Evolutionary conservation across 2,888 invertebrate genomes (phyloP), one percentile per base, ranked within the genome.

Genomic region (Hypsopygia costalis): DNA sequence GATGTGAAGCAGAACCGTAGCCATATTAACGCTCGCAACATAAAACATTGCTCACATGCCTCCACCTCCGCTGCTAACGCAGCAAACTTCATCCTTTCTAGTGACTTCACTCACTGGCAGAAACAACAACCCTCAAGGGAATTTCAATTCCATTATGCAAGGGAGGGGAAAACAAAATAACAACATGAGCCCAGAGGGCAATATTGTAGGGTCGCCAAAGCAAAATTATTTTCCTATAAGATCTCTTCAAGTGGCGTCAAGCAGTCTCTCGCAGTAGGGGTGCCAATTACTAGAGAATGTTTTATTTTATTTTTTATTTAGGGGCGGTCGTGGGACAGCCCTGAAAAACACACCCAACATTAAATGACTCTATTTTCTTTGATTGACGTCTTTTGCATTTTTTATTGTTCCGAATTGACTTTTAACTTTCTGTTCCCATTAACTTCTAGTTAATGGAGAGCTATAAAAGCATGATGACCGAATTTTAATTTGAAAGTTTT

Each of bases 241-340:
- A 85, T 81, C 80, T 80, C 69, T 72, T 80, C 70, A 81, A 80
- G 78, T 72, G 81, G 73, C 75, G 77, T 79, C 85, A 81, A 82
- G 80, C 80, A 58, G 78, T 58, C 62, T 62, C 57, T 69, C 70
- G 33, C 87, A 65, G 73, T 74, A 82, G 87, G 87, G 87, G 82
- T 75, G 85, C 88, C 87, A 87, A 87, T 88, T 87, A 86, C 79
- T 67, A 73, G 59, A 66, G 82, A 83, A 86, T 83, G 2, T 85
- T 82, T 63, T 82, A 81, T 81, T 85, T 81, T 73, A 61, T 72
- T 81, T 85, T 87, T 83, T 83, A 85, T 86, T 87, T 86, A 81
- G 82, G 86, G 88, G 86, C 81, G 83, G 81, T 78, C 81, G 83
- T 85, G 86, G 83, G 87, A 87, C 81, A 76, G 48, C 81, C 83